Conservation (phyloP, 2,888 invertebrate genomes). For the Acleris laterana region DNA sequence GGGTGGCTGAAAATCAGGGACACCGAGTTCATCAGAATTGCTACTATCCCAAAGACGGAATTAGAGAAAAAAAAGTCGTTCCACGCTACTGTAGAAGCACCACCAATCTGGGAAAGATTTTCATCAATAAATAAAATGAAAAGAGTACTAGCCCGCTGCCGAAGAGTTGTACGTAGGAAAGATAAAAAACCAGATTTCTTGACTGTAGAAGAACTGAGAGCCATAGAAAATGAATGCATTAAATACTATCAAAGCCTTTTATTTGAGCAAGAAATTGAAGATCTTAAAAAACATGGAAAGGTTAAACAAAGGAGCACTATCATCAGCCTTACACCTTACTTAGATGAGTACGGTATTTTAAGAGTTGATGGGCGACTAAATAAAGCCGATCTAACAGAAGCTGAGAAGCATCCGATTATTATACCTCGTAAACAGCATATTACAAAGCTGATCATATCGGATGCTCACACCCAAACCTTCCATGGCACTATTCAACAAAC, state of each 20-base stretch:
- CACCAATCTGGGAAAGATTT: constrained; percentile 28
- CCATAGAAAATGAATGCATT: background rate
- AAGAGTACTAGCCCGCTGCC: background rate
- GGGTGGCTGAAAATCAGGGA: constrained; percentile 19
- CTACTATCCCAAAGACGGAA: no score
- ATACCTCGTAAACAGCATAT: constrained; percentile 35
- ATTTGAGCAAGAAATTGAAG: constrained; percentile 27
- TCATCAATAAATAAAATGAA: background rate
- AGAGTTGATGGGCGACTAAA: constrained; percentile 37
- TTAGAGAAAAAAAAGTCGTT: constrained; percentile 8
- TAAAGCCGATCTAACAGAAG: background rate
- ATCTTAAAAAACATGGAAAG: constrained; percentile 5
- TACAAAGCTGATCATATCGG: constrained; percentile 31
- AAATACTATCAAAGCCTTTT: constrained; percentile 32
- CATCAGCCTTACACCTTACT: constrained; percentile 25
- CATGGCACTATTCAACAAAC: constrained; percentile 30
- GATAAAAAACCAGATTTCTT: background rate
- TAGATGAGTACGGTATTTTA: constrained; percentile 31
- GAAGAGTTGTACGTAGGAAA: background rate
- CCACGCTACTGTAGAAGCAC: constrained; percentile 6
- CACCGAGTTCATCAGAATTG: no score
- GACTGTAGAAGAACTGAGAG: background rate
- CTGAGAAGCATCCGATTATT: constrained; percentile 38
- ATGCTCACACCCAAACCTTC: constrained; percentile 37
- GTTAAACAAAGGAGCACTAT: constrained; percentile 21